These are phyloP conservation scores for Eciton burchellii DNA, from an alignment of 1,140 invertebrate species.

Conservation along the genomic window DNA sequence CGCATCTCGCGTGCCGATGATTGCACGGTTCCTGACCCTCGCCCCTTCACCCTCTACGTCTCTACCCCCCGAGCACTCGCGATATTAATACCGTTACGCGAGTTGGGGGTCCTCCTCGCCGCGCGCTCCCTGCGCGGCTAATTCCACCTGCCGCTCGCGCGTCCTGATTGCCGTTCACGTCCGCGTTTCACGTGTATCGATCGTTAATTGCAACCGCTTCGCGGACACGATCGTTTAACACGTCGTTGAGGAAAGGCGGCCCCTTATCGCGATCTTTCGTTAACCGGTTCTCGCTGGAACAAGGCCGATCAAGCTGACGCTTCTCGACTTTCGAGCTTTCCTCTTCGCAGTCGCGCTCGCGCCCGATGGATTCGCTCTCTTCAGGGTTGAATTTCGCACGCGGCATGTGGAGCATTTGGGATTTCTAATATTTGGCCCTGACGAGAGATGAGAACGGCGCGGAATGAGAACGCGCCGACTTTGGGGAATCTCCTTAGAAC, in stretches of 20 bases:
- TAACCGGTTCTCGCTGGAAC: neutral
- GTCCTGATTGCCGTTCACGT: slow-evolving; percentile 54
- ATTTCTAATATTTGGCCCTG: too few species aligned
- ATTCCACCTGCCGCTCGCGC: slow-evolving; percentile 49
- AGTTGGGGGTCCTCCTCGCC: slow-evolving; percentile 53
- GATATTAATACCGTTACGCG: slow-evolving; percentile 79
- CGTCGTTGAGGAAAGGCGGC: neutral
- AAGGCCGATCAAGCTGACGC: slow-evolving; percentile 6
- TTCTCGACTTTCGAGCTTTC: neutral
- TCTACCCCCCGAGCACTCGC: slow-evolving; percentile 75
- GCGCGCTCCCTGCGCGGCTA: slow-evolving; percentile 30
- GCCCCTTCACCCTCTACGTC: too few species aligned
- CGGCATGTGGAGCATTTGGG: too few species aligned
- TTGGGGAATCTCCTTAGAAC: too few species aligned
- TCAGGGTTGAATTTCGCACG: neutral
- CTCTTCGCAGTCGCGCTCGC: neutral
- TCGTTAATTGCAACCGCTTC: neutral
- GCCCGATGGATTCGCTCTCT: neutral
- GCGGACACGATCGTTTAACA: neutral
- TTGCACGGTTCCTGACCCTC: slow-evolving; percentile 78
- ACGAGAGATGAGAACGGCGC: too few species aligned
- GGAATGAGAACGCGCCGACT: too few species aligned
- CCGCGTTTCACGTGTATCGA: slow-evolving; percentile 16
- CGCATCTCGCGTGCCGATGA: slow-evolving; percentile 78
- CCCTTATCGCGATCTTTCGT: neutral